Conservation (phyloP, 2,797 vertebrate species). For the Pseudochromis fuscus region DNA sequence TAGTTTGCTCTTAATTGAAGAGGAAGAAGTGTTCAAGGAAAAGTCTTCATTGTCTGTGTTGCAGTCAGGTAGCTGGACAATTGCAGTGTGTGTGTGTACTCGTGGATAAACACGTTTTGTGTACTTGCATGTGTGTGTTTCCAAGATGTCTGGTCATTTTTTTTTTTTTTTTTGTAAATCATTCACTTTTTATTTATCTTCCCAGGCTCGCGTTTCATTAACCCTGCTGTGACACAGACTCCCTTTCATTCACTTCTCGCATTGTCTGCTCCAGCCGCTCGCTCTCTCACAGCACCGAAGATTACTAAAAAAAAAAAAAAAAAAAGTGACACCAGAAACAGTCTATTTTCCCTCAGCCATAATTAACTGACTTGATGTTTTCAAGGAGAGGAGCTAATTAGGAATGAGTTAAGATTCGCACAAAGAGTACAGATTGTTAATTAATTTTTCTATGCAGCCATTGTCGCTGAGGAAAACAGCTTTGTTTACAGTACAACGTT, state of each 20-base stretch:
- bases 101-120: conserved; percentile 23
- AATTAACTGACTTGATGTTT: conserved; percentile 81
- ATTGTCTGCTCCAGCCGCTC: conserved; percentile 72
- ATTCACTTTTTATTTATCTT: conserved; percentile 79
- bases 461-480: conserved; percentile 67
- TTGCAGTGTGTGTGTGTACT: conserved; percentile 1
- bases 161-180: conserved; percentile 66
- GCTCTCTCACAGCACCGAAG: conserved; percentile 62
- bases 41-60: conserved; percentile 19
- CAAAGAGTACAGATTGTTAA: conserved; percentile 75
- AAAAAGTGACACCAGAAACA: conserved; percentile 76
- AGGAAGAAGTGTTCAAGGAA: conserved; percentile 44
- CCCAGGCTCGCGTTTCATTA: conserved; percentile 80
- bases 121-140: conserved; percentile 35
- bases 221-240: conserved; percentile 74
- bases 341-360: conserved; percentile 69
- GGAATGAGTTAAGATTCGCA: conserved; percentile 74
- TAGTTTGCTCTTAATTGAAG: conserved; percentile 22
- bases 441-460: conserved; percentile 71
- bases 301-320: conserved; percentile 77
- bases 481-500: conserved; percentile 64
- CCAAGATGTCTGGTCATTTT: conserved; percentile 36
- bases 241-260: conserved; percentile 67
- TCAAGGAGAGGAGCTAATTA: conserved; percentile 78
- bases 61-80: conserved; percentile 28